phyloP scores from a whole-genome alignment of 2,797 vertebrate species.

The Rhinogobio ventralis region DNA sequence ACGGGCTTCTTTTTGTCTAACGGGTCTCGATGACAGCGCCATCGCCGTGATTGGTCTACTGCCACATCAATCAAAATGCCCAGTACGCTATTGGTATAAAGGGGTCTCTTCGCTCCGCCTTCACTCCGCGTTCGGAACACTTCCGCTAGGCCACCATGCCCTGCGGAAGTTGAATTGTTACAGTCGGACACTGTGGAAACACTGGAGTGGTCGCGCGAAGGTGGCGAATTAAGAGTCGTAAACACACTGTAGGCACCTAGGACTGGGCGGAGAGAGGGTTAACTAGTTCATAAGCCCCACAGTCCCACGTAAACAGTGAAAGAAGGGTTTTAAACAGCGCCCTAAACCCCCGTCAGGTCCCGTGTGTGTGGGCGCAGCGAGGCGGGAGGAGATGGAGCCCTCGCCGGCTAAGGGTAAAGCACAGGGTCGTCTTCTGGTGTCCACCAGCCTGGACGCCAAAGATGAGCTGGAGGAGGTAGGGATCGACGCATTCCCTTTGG shows the following conservation, averaged over 20 bases:
- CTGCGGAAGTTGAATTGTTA: conserved; percentile 73
- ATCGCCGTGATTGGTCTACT: conserved; percentile 51
- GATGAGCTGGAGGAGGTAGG: conserved; percentile 95
- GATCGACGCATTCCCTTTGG: conserved; percentile 29
- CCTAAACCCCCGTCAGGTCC: conserved; percentile 57
- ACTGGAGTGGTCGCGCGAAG: conserved; percentile 61
- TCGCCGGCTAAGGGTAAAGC: conserved; percentile 80
- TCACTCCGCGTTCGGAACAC: conserved; percentile 52
- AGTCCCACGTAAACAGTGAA: conserved; percentile 48
- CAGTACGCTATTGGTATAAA: conserved; percentile 61
- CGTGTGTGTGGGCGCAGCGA: conserved; percentile 71
- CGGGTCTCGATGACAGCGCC: background rate
- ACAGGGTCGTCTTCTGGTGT: conserved; percentile 85
- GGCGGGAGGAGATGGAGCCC: conserved; percentile 82
- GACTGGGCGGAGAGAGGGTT: conserved; percentile 53
- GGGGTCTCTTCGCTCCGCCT: conserved; percentile 36
- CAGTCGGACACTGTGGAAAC: conserved; percentile 64
- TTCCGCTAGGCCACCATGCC: conserved; percentile 68
- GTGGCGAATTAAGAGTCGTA: conserved; percentile 64
- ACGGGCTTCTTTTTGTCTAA: conserved; percentile 34
- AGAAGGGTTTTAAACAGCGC: conserved; percentile 53
- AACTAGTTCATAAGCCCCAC: conserved; percentile 49
- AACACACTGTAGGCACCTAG: conserved; percentile 59
- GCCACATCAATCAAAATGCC: conserved; percentile 49
- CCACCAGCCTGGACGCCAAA: conserved; percentile 92